phyloP scores from a whole-genome alignment of 1,140 invertebrate genomes.

The Helicoverpa zea region DNA sequence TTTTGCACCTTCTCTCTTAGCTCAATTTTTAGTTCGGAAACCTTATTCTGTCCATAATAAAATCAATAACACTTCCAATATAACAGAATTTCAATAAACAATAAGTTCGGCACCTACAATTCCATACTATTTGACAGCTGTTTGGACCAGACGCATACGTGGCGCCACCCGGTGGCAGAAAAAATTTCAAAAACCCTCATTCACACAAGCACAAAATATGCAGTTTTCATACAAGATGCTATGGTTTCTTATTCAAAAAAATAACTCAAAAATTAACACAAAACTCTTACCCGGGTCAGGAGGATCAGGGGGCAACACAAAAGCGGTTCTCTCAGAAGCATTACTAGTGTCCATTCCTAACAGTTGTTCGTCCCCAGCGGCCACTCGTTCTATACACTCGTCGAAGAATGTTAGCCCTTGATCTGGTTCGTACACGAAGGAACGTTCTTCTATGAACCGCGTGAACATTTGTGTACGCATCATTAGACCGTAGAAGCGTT shows the following conservation, averaged over 20 bases:
- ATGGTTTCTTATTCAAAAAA: not conserved
- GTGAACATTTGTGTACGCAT: constrained; percentile 99
- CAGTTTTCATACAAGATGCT: too few relatives aligned
- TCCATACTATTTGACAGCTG: too few relatives aligned
- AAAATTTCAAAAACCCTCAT: too few relatives aligned
- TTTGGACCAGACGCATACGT: too few relatives aligned
- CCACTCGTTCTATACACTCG: constrained; percentile 95
- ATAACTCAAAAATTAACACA: not conserved
- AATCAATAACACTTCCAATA: too few relatives aligned
- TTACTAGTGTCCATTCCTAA: constrained; percentile 91
- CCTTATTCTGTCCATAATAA: too few relatives aligned
- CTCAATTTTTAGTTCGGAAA: too few relatives aligned
- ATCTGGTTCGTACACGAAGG: constrained; percentile 99
- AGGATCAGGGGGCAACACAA: constrained; percentile 97
- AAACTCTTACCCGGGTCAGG: constrained; percentile 74
- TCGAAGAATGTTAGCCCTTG: constrained; percentile 97
- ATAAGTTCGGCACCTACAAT: too few relatives aligned
- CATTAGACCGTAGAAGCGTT: constrained; percentile 96
- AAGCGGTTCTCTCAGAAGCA: constrained; percentile 94
- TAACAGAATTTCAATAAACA: too few relatives aligned
- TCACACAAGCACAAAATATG: too few relatives aligned
- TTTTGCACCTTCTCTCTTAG: too few relatives aligned
- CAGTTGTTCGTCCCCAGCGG: constrained; percentile 90
- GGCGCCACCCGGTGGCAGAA: too few relatives aligned
- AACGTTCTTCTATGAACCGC: constrained; percentile 99